Base-by-base conservation (phyloP, 2,888 invertebrate species). In the Oithona nana region DNA sequence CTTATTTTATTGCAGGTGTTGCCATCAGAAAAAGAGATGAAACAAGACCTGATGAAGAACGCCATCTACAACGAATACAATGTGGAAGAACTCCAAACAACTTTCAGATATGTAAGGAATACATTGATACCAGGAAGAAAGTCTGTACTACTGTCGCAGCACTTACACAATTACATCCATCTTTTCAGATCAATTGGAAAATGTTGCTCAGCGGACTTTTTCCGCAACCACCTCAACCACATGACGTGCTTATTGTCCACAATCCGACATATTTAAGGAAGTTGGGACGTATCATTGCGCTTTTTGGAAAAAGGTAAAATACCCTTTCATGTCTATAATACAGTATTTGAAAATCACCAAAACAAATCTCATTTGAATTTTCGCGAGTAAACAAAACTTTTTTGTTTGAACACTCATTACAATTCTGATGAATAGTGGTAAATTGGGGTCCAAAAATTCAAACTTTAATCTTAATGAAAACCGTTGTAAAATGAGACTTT, bases 161-260 rank as follows among this genome's bases (percentile, higher is more conserved):
- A 57, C 20, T 57, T 20, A 24, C 26, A 54, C 20, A 24, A 24
- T 22, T 51, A 13, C 24, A 49, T 49, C 11, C 26, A 4, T 26
- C 28, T 49, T 59, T 59, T 48, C 49, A 59, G 59, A 49, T 59
- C 49, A 59, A 59, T 50, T 59, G 59, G 59, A 59, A 39, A 26
- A 16, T 39, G 20, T 29, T 59, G 8, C 28, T 59, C 13, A 2
- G n/a, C 3, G 59, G 59, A 48, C 26, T 59, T 22, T 59, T 59
- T 49, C 48, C 48, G 24, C 28, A 39, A 13, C 4, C 3, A 3
- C 57, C 57, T 3, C 13, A 28, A 6, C 20, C 48, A 1, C 22
- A 59, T 26, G 49, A 48, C 26, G 16, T 26, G 20, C 24, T 49
- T 8, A 16, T 59, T 39, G 59, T 59, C 8, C 59, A 59, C 50